A percentile compares a stretch with the other conserved stretches of the same genome.
Evolutionary conservation across 37 sponge, comb jelly and placozoan genomes (phyloP).

Genomic region (Tethya wilhelma): DNA sequence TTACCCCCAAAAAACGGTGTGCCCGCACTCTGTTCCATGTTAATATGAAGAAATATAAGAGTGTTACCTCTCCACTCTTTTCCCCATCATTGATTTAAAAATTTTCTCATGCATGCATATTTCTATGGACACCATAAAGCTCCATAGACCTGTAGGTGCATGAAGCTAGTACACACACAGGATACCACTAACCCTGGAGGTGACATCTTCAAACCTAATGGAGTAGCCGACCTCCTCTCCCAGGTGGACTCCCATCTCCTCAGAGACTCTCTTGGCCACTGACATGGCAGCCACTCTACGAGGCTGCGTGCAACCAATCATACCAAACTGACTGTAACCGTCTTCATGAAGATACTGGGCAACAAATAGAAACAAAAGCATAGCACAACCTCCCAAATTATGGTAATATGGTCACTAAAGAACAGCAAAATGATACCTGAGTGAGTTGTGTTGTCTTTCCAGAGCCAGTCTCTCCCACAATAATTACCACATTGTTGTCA

Average conservation of each 20-base stretch:
- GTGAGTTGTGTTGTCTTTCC: constrained; percentile 99
- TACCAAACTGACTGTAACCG: constrained; percentile 88
- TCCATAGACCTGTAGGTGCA: no score
- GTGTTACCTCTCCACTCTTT: no score
- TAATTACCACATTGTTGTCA: constrained; percentile 95
- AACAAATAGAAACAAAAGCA: constrained; percentile 1
- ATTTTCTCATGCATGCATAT: no score
- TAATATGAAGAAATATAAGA: no score
- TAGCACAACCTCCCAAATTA: not conserved
- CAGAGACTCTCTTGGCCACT: constrained; percentile 97
- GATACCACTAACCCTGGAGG: constrained; percentile 78
- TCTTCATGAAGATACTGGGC: constrained; percentile 94
- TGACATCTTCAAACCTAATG: constrained; percentile 98
- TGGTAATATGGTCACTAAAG: not conserved
- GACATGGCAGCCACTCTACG: constrained; percentile 99
- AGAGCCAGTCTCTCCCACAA: constrained; percentile 99
- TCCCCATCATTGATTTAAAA: no score
- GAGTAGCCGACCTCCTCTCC: constrained; percentile 98
- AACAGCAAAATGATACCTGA: constrained; percentile 49
- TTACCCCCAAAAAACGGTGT: no score
- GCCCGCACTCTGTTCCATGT: no score
- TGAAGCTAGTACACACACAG: no score
- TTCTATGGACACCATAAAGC: no score
- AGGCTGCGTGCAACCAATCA: constrained; percentile 99
- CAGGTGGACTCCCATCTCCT: constrained; percentile 87